A percentile compares a stretch with the other conserved stretches of the same genome.
phyloP scores from a whole-genome alignment of 2,888 invertebrate species.

The Ophioninae sp. region DNA sequence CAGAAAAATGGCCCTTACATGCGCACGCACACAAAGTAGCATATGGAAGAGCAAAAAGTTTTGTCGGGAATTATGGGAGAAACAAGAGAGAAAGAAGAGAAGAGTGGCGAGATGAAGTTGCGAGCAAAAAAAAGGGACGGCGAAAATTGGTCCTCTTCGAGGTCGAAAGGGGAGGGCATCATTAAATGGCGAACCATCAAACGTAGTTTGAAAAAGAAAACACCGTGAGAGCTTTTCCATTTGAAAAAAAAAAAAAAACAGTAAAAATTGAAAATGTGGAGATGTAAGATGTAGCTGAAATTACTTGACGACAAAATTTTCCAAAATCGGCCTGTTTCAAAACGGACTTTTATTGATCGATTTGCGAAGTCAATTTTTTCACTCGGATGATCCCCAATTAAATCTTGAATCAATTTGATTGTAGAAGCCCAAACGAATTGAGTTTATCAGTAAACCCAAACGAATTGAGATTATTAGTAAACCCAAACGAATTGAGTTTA shows the following conservation, averaged over 20 bases:
- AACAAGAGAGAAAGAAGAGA: conserved; percentile 5
- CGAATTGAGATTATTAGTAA: too few species aligned
- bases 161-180: not conserved
- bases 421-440: not conserved
- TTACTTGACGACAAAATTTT: not conserved
- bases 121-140: not conserved
- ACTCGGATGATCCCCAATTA: not conserved
- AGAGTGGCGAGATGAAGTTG: conserved; percentile 4
- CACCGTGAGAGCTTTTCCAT: not conserved
- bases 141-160: not conserved
- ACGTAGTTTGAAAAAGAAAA: not conserved
- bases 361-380: not conserved
- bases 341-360: not conserved
- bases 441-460: not conserved
- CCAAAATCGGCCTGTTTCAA: not conserved
- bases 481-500: too few species aligned
- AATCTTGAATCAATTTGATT: not conserved
- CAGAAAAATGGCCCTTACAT: conserved; percentile 23
- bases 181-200: not conserved
- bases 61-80: not conserved
- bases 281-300: not conserved
- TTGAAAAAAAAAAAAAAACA: not conserved
- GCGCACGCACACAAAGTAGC: not conserved
- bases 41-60: conserved; percentile 12
- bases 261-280: not conserved